Evolutionary conservation across 1,140 invertebrate species (phyloP).

Genomic region (Octopus sinensis): DNA sequence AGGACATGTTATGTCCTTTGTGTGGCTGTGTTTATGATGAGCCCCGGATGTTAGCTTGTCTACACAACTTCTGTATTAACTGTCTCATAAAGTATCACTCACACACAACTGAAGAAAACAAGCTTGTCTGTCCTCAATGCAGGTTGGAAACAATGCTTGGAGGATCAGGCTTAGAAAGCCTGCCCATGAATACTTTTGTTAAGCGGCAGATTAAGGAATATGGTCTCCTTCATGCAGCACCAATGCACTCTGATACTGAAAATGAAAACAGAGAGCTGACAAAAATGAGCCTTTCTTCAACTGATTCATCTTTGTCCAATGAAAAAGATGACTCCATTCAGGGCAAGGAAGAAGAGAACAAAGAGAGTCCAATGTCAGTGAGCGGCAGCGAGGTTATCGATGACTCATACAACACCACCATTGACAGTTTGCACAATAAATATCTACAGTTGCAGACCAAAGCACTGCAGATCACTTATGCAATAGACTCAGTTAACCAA

Average conservation of each 20-base stretch:
- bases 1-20: constrained; percentile 32
- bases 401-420: not conserved
- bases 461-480: constrained; percentile 30
- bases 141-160: constrained; percentile 15
- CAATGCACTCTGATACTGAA: not conserved
- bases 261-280: not conserved
- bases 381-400: not conserved
- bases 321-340: not conserved
- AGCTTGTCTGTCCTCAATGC: constrained; percentile 28
- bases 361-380: not conserved
- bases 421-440: constrained; percentile 21
- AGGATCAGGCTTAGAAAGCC: constrained; percentile 15
- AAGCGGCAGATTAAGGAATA: constrained; percentile 23
- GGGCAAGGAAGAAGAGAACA: not conserved
- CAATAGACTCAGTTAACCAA: constrained; percentile 29
- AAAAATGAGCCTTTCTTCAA: not conserved
- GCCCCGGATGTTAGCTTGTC: constrained; percentile 36
- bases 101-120: not conserved
- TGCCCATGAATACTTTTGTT: constrained; percentile 32
- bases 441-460: constrained; percentile 29
- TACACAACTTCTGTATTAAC: constrained; percentile 37
- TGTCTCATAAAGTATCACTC: constrained; percentile 26
- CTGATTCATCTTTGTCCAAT: too few relatives aligned
- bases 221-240: not conserved
- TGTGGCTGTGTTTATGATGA: constrained; percentile 35